Evolutionary conservation across 1,140 invertebrate genomes (phyloP), one percentile per base, ranked within the genome.

Genomic region (Idris sp.): DNA sequence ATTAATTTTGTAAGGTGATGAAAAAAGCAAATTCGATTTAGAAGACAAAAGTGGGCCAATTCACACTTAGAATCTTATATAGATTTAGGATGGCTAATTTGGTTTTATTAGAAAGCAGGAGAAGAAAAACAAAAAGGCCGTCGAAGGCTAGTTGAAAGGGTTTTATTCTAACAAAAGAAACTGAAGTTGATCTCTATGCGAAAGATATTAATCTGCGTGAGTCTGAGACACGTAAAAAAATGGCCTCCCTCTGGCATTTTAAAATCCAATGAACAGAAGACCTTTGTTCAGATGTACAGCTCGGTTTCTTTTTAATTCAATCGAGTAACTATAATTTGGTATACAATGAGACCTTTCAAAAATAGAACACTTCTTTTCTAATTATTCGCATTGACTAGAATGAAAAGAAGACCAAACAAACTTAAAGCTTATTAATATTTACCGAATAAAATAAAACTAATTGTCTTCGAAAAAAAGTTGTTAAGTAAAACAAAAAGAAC

Each of bases 201-300:
- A 65, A 65, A 76, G 65, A 76, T 76, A 76, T 71, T 61, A 76
- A 76, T 76, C 74, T 71, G 43, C 48, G 51, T 54, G 54, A 68
- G 54, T 56, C 54, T 53, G 16, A 71, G 53, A 69, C 40, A 64
- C 36, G 58, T 7, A 69, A 75, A 77, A 74, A 67, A 74, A 65
- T 76, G 62, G 49, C 68, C 68, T 62, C 68, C 56, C 62, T 71
- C 31, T 25, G 67, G 74, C 67, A 49, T 59, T 72, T 72, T 72
- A 67, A 62, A 71, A 75, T 59, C 59, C 73, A 59, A 65, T 64
- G 74, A 77, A 77, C 71, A 77, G 75, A 77, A 64, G 74, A 74
- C 46, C 75, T 74, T 77, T 77, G 69, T 77, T 77, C 62, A 56
- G 41, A 53, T 49, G 31, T 53, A 62, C 31, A 38, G 49, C 30